These are phyloP conservation scores for Acrocephalus kingi DNA, from an alignment of 2,113 vertebrate species.

Conservation along the genomic window DNA sequence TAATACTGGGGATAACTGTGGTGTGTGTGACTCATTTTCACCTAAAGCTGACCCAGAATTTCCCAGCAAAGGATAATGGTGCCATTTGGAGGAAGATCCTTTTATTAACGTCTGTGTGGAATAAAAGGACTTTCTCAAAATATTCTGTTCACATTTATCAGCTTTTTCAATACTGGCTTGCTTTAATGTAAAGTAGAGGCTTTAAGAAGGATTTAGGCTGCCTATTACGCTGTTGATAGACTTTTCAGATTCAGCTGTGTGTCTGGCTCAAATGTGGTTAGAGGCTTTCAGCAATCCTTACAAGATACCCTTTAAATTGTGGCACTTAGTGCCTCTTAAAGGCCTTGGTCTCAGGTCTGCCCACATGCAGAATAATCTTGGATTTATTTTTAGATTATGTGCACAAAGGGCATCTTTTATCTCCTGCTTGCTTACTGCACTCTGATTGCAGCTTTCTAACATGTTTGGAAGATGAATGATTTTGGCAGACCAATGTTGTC, in stretches of 20 bases:
- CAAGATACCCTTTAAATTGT: neutral
- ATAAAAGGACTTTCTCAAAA: neutral
- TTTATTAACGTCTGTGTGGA: neutral
- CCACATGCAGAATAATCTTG: neutral
- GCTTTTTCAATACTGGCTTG: neutral
- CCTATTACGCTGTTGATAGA: neutral
- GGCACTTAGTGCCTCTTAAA: neutral
- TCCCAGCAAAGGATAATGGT: neutral
- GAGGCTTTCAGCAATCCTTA: neutral
- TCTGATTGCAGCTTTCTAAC: neutral
- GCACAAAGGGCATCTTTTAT: neutral
- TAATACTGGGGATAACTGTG: neutral
- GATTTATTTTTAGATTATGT: neutral
- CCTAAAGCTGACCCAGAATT: neutral
- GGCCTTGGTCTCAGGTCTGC: neutral
- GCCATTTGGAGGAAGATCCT: neutral
- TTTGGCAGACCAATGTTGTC: neutral
- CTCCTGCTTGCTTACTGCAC: neutral
- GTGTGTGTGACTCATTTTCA: neutral
- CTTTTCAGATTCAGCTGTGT: neutral
- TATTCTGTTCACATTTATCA: neutral
- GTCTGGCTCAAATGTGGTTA: neutral
- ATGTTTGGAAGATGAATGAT: neutral
- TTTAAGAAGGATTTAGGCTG: neutral
- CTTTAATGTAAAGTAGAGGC: neutral